Evolutionary conservation across 2,113 vertebrate species (phyloP).

Genomic region (Dasyornis broadbenti): DNA sequence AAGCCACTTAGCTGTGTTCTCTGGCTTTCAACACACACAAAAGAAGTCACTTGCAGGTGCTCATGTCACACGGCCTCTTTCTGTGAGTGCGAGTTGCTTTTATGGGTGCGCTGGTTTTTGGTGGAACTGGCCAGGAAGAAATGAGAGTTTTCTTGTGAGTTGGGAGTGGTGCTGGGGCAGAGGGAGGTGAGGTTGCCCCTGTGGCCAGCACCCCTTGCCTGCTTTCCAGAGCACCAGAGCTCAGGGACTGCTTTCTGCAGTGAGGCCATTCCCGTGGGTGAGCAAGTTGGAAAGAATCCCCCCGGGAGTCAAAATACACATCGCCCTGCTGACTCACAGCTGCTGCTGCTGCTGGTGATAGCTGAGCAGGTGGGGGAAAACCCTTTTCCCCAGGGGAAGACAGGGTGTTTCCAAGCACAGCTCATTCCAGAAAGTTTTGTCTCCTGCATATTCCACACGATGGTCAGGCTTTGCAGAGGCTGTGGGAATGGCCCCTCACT

Average conservation of each 20-base stretch:
- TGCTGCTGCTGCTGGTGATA: background rate
- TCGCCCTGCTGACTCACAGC: background rate
- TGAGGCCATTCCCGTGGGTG: rapidly evolving
- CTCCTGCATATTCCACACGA: background rate
- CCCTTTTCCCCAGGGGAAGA: background rate
- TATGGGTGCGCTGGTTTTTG: background rate
- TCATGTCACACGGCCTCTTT: background rate
- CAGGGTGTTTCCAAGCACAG: background rate
- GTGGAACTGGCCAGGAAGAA: background rate
- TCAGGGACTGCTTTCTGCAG: background rate
- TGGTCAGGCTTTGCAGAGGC: background rate
- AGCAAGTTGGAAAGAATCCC: background rate
- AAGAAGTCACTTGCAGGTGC: background rate
- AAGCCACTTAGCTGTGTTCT: background rate
- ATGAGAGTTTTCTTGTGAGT: background rate
- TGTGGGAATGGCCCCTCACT: background rate
- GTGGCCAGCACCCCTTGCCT: rapidly evolving
- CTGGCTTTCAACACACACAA: background rate
- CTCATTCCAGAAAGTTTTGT: background rate
- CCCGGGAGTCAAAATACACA: background rate
- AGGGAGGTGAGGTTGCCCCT: background rate
- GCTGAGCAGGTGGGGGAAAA: background rate
- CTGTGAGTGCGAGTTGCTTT: background rate
- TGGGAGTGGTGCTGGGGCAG: background rate
- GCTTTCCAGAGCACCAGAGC: background rate